A percentile compares a stretch with the other conserved stretches of the same genome.
These are phyloP conservation scores for Acropternis orthonyx DNA, from an alignment of 2,797 vertebrate species.

Conservation along the genomic window DNA sequence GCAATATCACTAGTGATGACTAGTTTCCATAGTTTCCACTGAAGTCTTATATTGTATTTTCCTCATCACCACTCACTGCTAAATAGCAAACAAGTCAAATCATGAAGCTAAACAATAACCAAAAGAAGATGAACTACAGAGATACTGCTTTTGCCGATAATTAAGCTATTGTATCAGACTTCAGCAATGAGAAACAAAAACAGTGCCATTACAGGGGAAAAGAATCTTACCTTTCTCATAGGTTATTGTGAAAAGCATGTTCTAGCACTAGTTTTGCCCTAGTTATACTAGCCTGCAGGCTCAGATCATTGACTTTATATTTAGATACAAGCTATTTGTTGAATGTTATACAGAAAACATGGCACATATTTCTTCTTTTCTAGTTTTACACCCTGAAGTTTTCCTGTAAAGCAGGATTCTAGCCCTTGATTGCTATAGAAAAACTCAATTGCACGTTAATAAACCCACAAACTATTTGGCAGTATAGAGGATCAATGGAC, in stretches of 20 bases:
- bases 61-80: slow-evolving; percentile 36
- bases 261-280: not conserved
- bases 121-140: not conserved
- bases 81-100: slow-evolving; percentile 53
- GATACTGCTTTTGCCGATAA: not conserved
- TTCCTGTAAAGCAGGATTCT: not conserved
- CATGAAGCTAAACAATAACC: not conserved
- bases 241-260: not conserved
- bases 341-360: not conserved
- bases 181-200: slow-evolving; percentile 19
- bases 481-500: not conserved
- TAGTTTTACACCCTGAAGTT: not conserved
- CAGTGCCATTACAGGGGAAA: not conserved
- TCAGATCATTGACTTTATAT: not conserved
- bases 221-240: not conserved
- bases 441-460: not conserved
- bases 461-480: not conserved
- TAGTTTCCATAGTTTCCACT: slow-evolving; percentile 30
- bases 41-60: slow-evolving; percentile 54
- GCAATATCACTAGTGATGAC: slow-evolving; percentile 46
- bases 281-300: not conserved
- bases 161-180: slow-evolving; percentile 11
- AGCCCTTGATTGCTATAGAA: not conserved
- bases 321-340: not conserved
- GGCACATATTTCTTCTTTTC: not conserved